Conservation (phyloP, 2,113 vertebrate species). For the Neopipo cinnamomea region DNA sequence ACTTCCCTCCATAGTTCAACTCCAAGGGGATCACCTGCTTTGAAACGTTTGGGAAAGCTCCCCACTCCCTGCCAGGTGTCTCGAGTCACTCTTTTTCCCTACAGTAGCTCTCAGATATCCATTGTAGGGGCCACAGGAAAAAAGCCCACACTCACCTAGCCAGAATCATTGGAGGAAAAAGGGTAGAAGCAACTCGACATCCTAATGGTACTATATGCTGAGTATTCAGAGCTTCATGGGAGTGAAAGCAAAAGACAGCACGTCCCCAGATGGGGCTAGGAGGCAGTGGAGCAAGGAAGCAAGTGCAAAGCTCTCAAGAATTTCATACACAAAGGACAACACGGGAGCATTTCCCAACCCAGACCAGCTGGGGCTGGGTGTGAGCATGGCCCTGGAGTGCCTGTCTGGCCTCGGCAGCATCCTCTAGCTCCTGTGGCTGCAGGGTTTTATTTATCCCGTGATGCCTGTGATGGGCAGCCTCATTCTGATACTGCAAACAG, state of each 20-base stretch:
- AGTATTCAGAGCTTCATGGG: rapidly evolving
- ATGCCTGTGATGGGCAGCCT: not conserved
- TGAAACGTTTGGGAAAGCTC: not conserved
- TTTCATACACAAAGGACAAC: not conserved
- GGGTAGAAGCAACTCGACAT: not conserved
- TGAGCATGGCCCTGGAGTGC: not conserved
- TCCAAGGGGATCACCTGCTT: not conserved
- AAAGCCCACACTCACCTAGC: not conserved
- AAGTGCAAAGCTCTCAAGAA: not conserved
- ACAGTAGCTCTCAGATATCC: not conserved
- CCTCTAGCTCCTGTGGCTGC: not conserved
- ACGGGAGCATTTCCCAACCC: rapidly evolving
- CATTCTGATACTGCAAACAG: not conserved
- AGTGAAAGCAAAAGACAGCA: not conserved
- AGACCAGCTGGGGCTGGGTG: not conserved
- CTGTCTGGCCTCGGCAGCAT: not conserved
- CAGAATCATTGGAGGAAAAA: not conserved
- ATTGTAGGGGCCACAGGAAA: rapidly evolving
- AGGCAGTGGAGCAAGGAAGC: not conserved
- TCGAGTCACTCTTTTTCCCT: not conserved
- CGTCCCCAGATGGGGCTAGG: rapidly evolving
- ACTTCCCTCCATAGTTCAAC: not conserved
- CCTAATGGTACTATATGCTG: not conserved
- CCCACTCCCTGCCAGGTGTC: not conserved
- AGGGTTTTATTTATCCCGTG: not conserved